Percentiles rank a stretch among this genome's conserved stretches.
Evolutionary conservation across 2,113 vertebrate genomes (phyloP).

Genomic region (Excalfactoria chinensis): DNA sequence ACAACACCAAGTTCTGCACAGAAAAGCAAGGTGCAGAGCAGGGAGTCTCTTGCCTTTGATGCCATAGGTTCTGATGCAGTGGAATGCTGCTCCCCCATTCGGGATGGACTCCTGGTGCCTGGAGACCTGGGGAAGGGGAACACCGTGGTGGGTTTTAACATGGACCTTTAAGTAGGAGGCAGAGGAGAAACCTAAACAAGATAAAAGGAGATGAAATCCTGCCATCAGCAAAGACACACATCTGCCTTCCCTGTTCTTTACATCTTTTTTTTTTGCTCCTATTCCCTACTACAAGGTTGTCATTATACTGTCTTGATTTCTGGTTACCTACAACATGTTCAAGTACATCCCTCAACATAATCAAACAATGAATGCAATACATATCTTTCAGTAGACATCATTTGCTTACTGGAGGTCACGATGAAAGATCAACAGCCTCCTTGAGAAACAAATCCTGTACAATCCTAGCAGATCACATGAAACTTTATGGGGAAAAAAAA

Average conservation of each 20-base stretch:
- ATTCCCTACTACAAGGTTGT: neutral
- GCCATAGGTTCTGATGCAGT: slow-evolving; percentile 98
- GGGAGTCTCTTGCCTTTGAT: slow-evolving; percentile 98
- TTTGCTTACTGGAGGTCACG: neutral
- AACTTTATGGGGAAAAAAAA: neutral
- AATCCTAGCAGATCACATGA: neutral
- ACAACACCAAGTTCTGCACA: slow-evolving; percentile 74
- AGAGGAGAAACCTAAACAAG: slow-evolving; percentile 99
- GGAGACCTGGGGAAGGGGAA: slow-evolving; percentile 95
- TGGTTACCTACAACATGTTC: neutral
- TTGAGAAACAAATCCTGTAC: neutral
- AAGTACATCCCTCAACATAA: neutral
- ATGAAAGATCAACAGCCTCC: neutral
- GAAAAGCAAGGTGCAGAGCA: slow-evolving; percentile 85
- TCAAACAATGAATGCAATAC: neutral
- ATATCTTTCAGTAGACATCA: neutral
- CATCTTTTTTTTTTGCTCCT: slow-evolving; percentile 54
- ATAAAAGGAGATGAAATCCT: slow-evolving; percentile 93
- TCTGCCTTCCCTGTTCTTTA: slow-evolving; percentile 72
- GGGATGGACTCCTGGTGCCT: slow-evolving; percentile 94
- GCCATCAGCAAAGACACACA: slow-evolving; percentile 77
- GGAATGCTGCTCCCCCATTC: slow-evolving; percentile 97
- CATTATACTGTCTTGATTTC: neutral
- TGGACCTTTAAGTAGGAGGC: slow-evolving; percentile 99
- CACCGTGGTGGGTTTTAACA: slow-evolving; percentile 99